Evolutionary conservation across 2,888 invertebrate genomes (phyloP), one percentile per base, ranked within the genome.

Genomic region (Copidosoma aretas): DNA sequence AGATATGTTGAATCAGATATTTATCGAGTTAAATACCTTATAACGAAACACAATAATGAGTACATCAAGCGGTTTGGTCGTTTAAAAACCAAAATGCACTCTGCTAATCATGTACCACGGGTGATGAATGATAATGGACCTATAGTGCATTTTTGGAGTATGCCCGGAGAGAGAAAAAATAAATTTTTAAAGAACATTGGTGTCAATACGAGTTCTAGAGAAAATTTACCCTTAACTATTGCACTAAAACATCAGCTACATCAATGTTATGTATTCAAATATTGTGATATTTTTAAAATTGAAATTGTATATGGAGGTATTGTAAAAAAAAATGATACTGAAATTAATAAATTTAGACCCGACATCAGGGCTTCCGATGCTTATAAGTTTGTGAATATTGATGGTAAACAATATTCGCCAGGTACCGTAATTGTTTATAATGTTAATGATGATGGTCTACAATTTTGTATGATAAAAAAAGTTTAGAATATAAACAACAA

Each of bases 31-130:
- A 52, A 57, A 60, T 4, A 64, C 0, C 46, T 70, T 0, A 69
- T 73, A 0, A 39, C 52, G 57, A 60, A 56, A 8, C 68, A 72
- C 67, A 57, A 70, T 15, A 10, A 43, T 14, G 46, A 60, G 21
- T 72, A 67, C 22, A 39, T 68, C 0, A 24, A 68, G 19, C 19
- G 15, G 60, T 58, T 70, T 43, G 68, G 63, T 56, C 63, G 8
- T 5, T 32, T 32, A 32, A 32, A 32, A 32, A 32, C n/a, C 3
- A 32, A 32, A 64, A 12, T 46, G 51, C 1, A 57, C 71, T 17
- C 67, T 60, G 51, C 71, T 70, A 4, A 73, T 70, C 65, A 68
- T 71, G 60, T 65, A 69, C 52, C 63, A 69, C 19, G 32, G 54
- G 22, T 52, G 39, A 4, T 32, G 8, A 32, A 41, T 32, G 49